Percentiles rank a stretch among this genome's conserved stretches.
phyloP scores from a whole-genome alignment of 2,797 vertebrate species.

The Moxostoma hubbsi region DNA sequence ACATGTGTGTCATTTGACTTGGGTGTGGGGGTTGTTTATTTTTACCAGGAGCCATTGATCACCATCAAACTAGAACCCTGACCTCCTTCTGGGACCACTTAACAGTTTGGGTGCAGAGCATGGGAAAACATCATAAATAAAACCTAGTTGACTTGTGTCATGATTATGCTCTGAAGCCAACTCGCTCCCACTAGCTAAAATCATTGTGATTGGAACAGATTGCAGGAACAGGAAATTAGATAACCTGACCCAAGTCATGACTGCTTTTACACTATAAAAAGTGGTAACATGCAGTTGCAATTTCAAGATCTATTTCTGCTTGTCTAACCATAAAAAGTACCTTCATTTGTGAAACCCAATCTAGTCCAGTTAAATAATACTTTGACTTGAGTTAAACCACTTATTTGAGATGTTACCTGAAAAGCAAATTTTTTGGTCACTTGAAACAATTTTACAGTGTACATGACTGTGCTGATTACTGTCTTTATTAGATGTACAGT shows the following conservation, averaged over 20 bases:
- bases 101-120: constrained; percentile 33
- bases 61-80: constrained; percentile 29
- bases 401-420: too few species aligned
- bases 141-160: not conserved
- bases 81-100: constrained; percentile 39
- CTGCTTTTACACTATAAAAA: not conserved
- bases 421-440: too few species aligned
- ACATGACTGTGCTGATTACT: constrained; percentile 1
- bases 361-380: too few species aligned
- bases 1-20: too few species aligned
- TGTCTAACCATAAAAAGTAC: too few species aligned
- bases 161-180: not conserved
- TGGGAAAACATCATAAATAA: constrained; percentile 48
- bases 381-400: too few species aligned
- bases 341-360: too few species aligned
- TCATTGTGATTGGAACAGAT: constrained; percentile 16
- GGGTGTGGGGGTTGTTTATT: too few species aligned
- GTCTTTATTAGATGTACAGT: too few species aligned
- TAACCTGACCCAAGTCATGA: not conserved
- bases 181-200: not conserved
- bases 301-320: too few species aligned
- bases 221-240: not conserved
- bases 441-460: too few species aligned
- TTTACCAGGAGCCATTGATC: constrained; percentile 37
- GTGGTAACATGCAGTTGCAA: too few species aligned